Evolutionary conservation across 2,113 vertebrate genomes (phyloP), one percentile per base, ranked within the genome.

Genomic region (Thalassoma bifasciatum): DNA sequence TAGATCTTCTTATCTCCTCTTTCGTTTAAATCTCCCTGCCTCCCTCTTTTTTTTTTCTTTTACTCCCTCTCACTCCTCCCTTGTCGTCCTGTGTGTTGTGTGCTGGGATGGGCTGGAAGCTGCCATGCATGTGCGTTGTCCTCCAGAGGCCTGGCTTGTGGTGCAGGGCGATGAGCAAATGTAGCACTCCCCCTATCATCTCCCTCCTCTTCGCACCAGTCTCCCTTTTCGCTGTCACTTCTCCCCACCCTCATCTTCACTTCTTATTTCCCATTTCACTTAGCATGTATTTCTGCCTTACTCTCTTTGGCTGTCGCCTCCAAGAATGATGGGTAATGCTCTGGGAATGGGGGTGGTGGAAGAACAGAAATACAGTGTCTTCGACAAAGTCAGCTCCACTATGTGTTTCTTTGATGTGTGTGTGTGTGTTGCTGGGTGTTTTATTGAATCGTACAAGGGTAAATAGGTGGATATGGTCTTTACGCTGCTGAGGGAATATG

Each of bases 261-360:
- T 69, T 51, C 65, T 82, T 77, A 80, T 83, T 89, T 87, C 84
- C 79, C 75, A 74, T 88, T 89, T 87, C 77, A 72, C 72, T 87
- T 84, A 88, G 59, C 85, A 84, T 84, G 71, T 74, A 47, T 80
- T 56, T 84, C 81, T 73, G 63, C 72, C 74, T 72, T 58, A 24
- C 58, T 76, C 65, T 67, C 71, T 57, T 16, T 57, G 83, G 68
- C 63, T 81, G 79, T 84, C 74, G 59, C 77, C 79, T 85, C 62
- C 59, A 66, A 86, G 78, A 84, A 75, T 51, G 82, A 86, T 86
- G 75, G 67, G 54, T 19, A 68, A 72, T 62, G 51, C 61, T 77
- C 13, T 0, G 59, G 63, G 63, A 65, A 84, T 34, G 42, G 23
- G 61, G 74, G 54, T 64, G 77, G 64, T 37, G 67, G 60, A 70